These are phyloP conservation scores for Tetragnatha montana DNA, from an alignment of 2,888 invertebrate genomes.

Conservation along the genomic window DNA sequence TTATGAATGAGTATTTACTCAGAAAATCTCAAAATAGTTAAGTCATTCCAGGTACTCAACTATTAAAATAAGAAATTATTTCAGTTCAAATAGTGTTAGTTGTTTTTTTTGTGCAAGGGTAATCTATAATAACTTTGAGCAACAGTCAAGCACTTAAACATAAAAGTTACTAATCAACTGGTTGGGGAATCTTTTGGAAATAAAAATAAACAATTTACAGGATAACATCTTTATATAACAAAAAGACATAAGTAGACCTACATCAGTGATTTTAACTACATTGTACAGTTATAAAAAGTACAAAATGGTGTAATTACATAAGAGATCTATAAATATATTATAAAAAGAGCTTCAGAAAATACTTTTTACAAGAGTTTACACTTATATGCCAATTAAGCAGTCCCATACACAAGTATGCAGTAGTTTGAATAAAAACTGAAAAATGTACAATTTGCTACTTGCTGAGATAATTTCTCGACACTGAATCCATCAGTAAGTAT, in stretches of 20 bases:
- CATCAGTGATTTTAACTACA: slow-evolving; percentile 32
- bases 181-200: no score
- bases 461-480: slow-evolving; percentile 12
- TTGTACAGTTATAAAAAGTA: slow-evolving; percentile 50
- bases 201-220: not conserved
- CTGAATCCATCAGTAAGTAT: slow-evolving; percentile 22
- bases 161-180: no score
- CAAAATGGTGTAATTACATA: slow-evolving; percentile 57
- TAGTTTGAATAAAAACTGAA: not conserved
- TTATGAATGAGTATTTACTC: no score
- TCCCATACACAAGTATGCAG: not conserved
- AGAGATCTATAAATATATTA: slow-evolving; percentile 14
- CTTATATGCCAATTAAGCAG: not conserved
- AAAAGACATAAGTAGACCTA: slow-evolving; percentile 48
- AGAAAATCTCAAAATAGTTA: no score
- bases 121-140: no score
- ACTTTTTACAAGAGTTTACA: slow-evolving; percentile 21
- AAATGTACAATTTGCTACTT: not conserved
- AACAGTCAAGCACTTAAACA: no score
- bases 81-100: no score
- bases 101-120: no score
- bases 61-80: no score
- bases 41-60: no score
- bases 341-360: slow-evolving; percentile 10
- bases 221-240: slow-evolving; percentile 65